Conservation (phyloP, 1,140 invertebrate genomes). For the Drosophila erecta region DNA sequence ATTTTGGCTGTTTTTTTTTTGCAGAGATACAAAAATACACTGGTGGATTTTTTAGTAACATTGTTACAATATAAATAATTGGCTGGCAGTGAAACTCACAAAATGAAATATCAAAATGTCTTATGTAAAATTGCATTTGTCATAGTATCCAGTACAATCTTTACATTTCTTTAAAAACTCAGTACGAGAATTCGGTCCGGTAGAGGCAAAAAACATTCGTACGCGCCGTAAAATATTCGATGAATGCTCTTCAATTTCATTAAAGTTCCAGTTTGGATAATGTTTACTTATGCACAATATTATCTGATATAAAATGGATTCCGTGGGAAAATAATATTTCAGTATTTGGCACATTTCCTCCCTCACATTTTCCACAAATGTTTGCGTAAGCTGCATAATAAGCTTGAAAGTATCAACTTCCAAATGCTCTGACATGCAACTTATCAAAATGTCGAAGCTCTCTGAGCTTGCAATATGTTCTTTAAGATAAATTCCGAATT, state of each 20-base stretch:
- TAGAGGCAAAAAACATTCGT: slow-evolving; percentile 6
- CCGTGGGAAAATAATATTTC: slow-evolving; percentile 16
- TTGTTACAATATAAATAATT: neutral
- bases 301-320: slow-evolving; percentile 16
- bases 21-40: too few species aligned
- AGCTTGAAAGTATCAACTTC: slow-evolving; percentile 3
- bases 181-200: neutral
- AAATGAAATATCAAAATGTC: neutral
- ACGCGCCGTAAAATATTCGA: slow-evolving; percentile 18
- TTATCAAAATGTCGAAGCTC: slow-evolving; percentile 9
- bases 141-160: slow-evolving; percentile 8
- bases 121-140: neutral
- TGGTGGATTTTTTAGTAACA: too few species aligned
- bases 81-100: too few species aligned
- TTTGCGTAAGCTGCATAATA: slow-evolving; percentile 1
- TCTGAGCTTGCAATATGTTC: neutral
- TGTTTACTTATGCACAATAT: slow-evolving; percentile 7
- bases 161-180: slow-evolving; percentile 7
- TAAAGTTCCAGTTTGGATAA: neutral
- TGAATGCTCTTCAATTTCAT: slow-evolving; percentile 6
- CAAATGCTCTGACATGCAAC: slow-evolving; percentile 1
- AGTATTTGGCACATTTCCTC: slow-evolving; percentile 2
- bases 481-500: neutral
- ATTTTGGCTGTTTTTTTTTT: neutral
- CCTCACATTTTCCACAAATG: slow-evolving; percentile 6